Conservation (phyloP, 2,888 invertebrate species). For the Erpobdella octoculata region DNA sequence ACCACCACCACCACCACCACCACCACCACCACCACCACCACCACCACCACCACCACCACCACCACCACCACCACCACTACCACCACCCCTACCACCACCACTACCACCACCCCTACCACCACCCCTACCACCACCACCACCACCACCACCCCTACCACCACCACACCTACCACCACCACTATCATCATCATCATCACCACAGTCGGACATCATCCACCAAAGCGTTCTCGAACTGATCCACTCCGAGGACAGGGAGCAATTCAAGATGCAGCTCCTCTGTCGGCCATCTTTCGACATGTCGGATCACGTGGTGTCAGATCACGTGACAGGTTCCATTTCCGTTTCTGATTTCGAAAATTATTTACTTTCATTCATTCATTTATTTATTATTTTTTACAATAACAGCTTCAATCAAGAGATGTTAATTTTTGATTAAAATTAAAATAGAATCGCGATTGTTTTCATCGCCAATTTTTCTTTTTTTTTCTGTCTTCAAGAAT, state of each 20-base stretch:
- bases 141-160: constrained; percentile 38
- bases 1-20: not conserved
- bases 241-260: constrained; percentile 94
- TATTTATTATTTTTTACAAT: too few relatives aligned
- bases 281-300: constrained; percentile 33
- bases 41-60: too few relatives aligned
- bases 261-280: constrained; percentile 73
- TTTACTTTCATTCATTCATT: too few relatives aligned
- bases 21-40: not conserved
- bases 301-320: not conserved
- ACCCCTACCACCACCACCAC: not conserved
- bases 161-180: not conserved
- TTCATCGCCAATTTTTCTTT: too few relatives aligned
- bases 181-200: constrained; percentile 39
- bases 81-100: not conserved
- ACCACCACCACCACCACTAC: not conserved
- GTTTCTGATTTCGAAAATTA: too few relatives aligned
- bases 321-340: not conserved
- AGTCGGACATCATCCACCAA: constrained; percentile 99
- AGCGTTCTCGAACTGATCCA: constrained; percentile 97
- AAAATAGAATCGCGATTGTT: too few relatives aligned
- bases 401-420: too few relatives aligned
- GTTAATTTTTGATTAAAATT: too few relatives aligned
- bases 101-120: too few relatives aligned
- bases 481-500: not conserved